Conservation (phyloP, 2,113 vertebrate genomes). For the Tyrannus savana region DNA sequence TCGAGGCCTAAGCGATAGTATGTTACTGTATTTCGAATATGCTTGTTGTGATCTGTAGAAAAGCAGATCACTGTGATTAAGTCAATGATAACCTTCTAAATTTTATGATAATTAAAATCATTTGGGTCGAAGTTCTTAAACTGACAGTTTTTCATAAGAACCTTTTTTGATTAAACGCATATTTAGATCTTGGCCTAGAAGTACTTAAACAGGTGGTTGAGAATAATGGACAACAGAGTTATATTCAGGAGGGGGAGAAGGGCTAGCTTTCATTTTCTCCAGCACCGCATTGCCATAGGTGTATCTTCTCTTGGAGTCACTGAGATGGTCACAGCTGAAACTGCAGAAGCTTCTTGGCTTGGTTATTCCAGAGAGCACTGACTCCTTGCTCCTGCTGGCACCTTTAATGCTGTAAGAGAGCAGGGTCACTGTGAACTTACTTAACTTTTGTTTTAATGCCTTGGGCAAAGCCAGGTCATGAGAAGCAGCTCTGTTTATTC, state of each 20-base stretch:
- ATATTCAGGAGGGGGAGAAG: conserved; percentile 72
- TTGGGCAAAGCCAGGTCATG: background rate
- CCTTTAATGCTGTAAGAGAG: conserved; percentile 64
- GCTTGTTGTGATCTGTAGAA: background rate
- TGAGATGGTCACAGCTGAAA: conserved; percentile 67
- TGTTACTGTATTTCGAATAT: background rate
- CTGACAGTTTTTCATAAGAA: background rate
- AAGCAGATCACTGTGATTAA: background rate
- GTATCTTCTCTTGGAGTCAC: background rate
- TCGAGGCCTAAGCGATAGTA: background rate
- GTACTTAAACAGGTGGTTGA: conserved; percentile 59
- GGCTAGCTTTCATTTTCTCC: conserved; percentile 50
- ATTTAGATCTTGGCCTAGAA: background rate
- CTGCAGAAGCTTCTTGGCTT: conserved; percentile 59
- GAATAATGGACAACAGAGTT: conserved; percentile 77
- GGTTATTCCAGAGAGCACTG: conserved; percentile 28
- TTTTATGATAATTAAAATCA: background rate
- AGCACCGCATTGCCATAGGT: background rate
- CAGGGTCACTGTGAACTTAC: background rate
- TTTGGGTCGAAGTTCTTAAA: background rate
- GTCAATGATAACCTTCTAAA: background rate
- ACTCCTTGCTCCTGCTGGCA: conserved; percentile 75
- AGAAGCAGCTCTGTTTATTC: background rate
- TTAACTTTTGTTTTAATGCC: background rate
- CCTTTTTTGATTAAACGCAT: background rate